Percentiles rank a stretch among this genome's conserved stretches.
Conservation (phyloP, 1,140 invertebrate genomes). For the Streblospio benedicti region DNA sequence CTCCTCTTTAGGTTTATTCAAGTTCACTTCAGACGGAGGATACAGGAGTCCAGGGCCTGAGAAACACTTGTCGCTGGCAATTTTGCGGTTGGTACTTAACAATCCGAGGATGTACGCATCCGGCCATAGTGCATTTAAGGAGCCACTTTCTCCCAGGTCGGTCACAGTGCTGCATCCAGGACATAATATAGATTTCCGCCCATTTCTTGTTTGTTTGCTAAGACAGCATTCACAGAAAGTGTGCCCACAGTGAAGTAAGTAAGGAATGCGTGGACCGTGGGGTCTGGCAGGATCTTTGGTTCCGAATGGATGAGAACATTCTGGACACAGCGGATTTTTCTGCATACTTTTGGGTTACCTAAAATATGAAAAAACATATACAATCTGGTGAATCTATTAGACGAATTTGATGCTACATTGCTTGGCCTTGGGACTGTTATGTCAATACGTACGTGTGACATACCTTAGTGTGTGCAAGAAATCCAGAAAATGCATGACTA, state of each 20-base stretch:
- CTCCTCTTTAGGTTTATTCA: not conserved
- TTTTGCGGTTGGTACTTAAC: not conserved
- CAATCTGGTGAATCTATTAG: too few species aligned
- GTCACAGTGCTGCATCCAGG: not conserved
- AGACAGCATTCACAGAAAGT: constrained; percentile 30
- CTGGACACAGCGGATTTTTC: not conserved
- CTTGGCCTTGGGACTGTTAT: too few species aligned
- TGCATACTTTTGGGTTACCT: not conserved
- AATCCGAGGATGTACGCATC: constrained; percentile 10
- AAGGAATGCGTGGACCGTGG: constrained; percentile 7
- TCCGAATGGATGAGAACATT: not conserved
- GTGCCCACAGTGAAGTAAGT: constrained; percentile 28
- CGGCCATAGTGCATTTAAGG: not conserved
- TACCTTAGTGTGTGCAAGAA: too few species aligned
- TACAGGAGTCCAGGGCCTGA: not conserved
- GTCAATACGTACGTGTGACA: too few species aligned
- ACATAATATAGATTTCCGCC: too few species aligned
- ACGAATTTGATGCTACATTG: too few species aligned
- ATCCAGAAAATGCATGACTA: too few species aligned
- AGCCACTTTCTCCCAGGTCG: not conserved
- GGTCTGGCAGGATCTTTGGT: not conserved
- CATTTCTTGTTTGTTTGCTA: constrained; percentile 13
- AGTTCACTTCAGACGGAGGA: not conserved
- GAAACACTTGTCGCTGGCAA: not conserved
- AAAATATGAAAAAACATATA: too few species aligned